These are phyloP conservation scores for Rosalia funebris DNA, from an alignment of 2,888 invertebrate genomes.

Conservation along the genomic window DNA sequence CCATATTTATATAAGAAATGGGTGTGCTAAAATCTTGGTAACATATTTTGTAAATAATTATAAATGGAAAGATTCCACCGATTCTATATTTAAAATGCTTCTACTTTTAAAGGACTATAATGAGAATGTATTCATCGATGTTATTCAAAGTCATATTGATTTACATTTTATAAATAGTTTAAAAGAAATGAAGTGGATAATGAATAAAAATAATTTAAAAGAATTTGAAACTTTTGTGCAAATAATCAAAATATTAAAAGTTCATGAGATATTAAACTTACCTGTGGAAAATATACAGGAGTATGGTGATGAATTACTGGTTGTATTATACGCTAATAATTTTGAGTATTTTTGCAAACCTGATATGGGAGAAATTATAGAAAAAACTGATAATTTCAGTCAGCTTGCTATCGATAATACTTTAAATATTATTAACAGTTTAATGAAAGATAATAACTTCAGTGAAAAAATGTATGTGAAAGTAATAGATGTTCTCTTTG, in stretches of 20 bases:
- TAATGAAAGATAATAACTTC: conserved; percentile 2
- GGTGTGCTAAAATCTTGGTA: conserved; percentile 40
- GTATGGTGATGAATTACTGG: neutral
- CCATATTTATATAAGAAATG: conserved; percentile 49
- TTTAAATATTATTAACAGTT: conserved; percentile 7
- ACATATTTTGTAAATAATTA: conserved; percentile 26
- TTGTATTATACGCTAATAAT: conserved; percentile 2
- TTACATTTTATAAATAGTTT: neutral
- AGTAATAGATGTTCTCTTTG: conserved; percentile 5
- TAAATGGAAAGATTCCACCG: conserved; percentile 23
- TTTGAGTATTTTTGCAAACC: neutral
- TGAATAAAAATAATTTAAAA: neutral
- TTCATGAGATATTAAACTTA: neutral
- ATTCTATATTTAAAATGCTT: conserved; percentile 28
- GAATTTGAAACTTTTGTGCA: conserved; percentile 9
- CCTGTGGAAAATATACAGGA: neutral
- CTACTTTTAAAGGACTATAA: conserved; percentile 21
- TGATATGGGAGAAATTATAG: conserved; percentile 5
- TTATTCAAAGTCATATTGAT: conserved; percentile 9
- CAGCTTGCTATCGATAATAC: neutral
- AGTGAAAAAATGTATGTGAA: conserved; percentile 6
- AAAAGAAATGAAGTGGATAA: neutral
- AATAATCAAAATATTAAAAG: conserved; percentile 12
- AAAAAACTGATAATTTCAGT: neutral
- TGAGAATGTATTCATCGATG: conserved; percentile 8